Conservation (phyloP, 2,888 invertebrate genomes). For the Polylopha cassiicola region DNA sequence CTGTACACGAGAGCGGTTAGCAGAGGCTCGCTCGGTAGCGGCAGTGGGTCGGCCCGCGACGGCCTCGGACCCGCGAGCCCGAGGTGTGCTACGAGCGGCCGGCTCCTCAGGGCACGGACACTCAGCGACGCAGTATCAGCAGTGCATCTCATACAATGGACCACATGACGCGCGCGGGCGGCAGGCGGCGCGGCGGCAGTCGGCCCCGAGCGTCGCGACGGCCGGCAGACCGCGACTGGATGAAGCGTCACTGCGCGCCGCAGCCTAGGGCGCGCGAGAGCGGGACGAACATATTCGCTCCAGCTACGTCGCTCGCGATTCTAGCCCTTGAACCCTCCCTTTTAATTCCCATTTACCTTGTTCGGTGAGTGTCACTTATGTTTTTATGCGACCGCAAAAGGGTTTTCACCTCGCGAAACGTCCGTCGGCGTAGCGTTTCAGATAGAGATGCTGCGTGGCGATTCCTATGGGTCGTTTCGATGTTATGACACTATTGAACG, state of each 20-base stretch:
- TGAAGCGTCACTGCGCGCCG: slow-evolving; percentile 64
- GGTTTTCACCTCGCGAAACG: slow-evolving; percentile 68
- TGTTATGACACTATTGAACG: slow-evolving; percentile 72
- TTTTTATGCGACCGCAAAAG: slow-evolving; percentile 61
- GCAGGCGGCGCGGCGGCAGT: slow-evolving; percentile 69
- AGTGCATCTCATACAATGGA: slow-evolving; percentile 57
- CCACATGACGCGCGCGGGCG: slow-evolving; percentile 49
- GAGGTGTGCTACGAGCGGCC: slow-evolving; percentile 18
- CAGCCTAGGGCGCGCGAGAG: slow-evolving; percentile 71
- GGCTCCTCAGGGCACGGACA: too few species aligned
- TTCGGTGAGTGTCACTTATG: slow-evolving; percentile 53
- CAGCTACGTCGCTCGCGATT: slow-evolving; percentile 52
- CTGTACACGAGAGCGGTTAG: slow-evolving; percentile 27
- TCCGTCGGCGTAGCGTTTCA: slow-evolving; percentile 54
- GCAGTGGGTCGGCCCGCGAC: slow-evolving; percentile 32
- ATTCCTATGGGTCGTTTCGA: slow-evolving; percentile 60
- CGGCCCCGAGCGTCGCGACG: slow-evolving; percentile 74
- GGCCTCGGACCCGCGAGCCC: slow-evolving; percentile 25
- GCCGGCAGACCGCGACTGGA: slow-evolving; percentile 77
- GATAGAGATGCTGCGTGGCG: slow-evolving; percentile 71
- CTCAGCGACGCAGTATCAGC: slow-evolving; percentile 42
- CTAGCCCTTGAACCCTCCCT: slow-evolving; percentile 68
- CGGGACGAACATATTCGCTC: slow-evolving; percentile 62
- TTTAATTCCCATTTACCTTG: slow-evolving; percentile 67
- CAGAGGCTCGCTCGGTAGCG: slow-evolving; percentile 30